Base-by-base conservation (phyloP, 2,113 vertebrate species). In the Hippocampus comes region DNA sequence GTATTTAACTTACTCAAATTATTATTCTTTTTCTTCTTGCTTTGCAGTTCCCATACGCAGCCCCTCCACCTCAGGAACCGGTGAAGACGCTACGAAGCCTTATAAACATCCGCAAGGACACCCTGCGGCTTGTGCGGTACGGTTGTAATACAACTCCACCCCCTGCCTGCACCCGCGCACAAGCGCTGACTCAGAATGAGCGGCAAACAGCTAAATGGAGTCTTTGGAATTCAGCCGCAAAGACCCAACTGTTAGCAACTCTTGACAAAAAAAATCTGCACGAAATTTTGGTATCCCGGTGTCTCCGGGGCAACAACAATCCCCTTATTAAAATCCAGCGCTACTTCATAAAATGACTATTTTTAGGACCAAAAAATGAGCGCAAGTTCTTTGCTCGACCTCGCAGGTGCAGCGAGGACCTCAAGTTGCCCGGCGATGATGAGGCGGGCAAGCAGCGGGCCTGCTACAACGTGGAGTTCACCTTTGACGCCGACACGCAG, bases 41-140 rank as follows among this genome's bases (percentile, higher is more conserved):
- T 71, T 75, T 73, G 34, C 88, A 99, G 97, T 99, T 99, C 84
- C 97, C 97, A 8, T 99, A 99, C 0, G 95, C 95, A n/a, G 94
- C 97, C 61, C 96, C 96, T 63, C 96, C 96, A 64, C 96, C 97
- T 88, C 96, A 99, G 73, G 97, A 99, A 82, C 97, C 97, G 0
- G 97, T 99, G 72, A 99, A 98, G 92, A 98, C 96, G 0, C 90
- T 99, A 80, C 93, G 97, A 84, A 99, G 97, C 79, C 92, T 99
- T 77, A 94, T 99, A 89, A 99, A 98, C 86, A 96, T 99, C 87
- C 95, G 97, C 17, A 99, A 99, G 89, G 97, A 99, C 92, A 98
- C 97, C 0, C 92, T 99, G 74, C 93, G 97, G 63, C 94, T 99
- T 0, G 95, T 98, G 81, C 94, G 92, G 97, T 99, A 86, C 89